Conservation (phyloP, 1,140 invertebrate species). For the Zophobas atratus region DNA sequence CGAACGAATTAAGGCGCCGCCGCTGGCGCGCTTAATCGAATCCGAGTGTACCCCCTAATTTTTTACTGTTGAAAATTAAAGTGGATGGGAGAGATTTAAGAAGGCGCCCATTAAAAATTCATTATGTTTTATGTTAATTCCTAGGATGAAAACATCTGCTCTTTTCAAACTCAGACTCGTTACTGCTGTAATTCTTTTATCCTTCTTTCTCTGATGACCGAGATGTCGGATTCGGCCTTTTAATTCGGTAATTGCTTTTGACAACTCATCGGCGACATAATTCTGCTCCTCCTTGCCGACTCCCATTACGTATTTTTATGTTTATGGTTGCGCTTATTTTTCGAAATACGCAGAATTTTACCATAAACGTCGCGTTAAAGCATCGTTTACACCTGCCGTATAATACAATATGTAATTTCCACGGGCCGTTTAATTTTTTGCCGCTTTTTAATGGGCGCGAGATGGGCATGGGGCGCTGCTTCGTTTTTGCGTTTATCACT, state of each 20-base stretch:
- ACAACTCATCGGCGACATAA: no score
- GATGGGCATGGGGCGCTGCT: no score
- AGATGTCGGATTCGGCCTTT: not conserved
- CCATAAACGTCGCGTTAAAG: no score
- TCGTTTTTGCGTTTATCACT: no score
- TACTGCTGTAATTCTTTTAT: not conserved
- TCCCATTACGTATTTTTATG: no score
- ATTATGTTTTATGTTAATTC: constrained; percentile 47
- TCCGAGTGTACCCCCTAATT: constrained; percentile 6
- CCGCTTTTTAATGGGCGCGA: no score
- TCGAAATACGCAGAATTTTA: no score
- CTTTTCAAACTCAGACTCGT: not conserved
- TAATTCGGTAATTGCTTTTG: constrained; percentile 1
- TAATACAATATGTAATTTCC: no score
- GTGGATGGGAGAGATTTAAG: constrained; percentile 12
- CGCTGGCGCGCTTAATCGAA: constrained; percentile 2
- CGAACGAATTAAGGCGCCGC: not conserved
- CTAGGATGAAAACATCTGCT: constrained; percentile 14
- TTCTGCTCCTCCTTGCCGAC: no score
- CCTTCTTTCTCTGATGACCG: not conserved
- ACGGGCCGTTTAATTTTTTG: no score
- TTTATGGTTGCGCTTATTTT: no score
- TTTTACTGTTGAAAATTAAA: constrained; percentile 4
- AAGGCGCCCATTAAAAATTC: constrained; percentile 45
- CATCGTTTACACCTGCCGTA: no score